phyloP scores from a whole-genome alignment of 2,113 vertebrate species.

The Myrmecobius fasciatus region DNA sequence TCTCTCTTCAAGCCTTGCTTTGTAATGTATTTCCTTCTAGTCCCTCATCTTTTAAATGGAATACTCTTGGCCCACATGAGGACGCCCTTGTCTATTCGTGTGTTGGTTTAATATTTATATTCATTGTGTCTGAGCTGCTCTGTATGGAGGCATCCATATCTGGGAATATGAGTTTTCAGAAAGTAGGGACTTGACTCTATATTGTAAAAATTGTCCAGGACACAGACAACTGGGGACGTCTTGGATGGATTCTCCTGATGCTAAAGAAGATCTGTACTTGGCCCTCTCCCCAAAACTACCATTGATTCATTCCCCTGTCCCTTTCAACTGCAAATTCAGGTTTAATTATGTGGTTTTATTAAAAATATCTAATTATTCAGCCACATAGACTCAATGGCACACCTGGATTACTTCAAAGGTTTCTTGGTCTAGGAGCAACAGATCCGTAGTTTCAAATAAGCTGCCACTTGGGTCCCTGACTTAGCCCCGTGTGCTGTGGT shows the following conservation, averaged over 20 bases:
- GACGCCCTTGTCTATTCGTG: background rate
- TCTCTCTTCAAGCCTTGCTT: background rate
- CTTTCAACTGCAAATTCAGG: background rate
- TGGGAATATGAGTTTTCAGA: background rate
- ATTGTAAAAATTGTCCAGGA: no score
- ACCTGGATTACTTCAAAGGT: background rate
- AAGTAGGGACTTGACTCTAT: background rate
- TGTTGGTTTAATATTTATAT: constrained; percentile 11
- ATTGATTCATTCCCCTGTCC: background rate
- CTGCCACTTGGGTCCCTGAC: background rate
- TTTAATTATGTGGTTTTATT: background rate
- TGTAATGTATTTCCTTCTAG: background rate
- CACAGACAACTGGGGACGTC: background rate
- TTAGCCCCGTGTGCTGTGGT: background rate
- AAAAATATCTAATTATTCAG: background rate
- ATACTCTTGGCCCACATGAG: background rate
- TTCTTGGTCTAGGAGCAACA: background rate
- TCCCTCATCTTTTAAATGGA: background rate
- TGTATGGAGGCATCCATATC: background rate
- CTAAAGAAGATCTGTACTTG: background rate
- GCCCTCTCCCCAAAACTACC: background rate
- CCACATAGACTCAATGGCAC: background rate
- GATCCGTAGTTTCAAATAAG: background rate
- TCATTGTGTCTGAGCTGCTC: background rate
- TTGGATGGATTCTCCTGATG: background rate